phyloP scores from a whole-genome alignment of 2,797 vertebrate species.

The Channa striata region DNA sequence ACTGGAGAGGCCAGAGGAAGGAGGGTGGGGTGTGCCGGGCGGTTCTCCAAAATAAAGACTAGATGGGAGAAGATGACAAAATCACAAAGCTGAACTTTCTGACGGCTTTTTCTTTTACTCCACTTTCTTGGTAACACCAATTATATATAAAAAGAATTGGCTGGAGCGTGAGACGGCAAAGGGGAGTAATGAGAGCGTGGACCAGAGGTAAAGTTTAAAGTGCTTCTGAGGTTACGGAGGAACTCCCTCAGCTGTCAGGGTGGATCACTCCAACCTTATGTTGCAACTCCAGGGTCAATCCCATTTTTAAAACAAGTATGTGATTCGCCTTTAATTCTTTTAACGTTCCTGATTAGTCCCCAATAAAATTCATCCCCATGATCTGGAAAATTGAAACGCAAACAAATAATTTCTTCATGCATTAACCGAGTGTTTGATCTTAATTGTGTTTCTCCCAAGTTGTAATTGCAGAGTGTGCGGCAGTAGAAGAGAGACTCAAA shows the following conservation, averaged over 20 bases:
- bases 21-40: slow-evolving; percentile 16
- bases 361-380: background rate
- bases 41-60: slow-evolving; percentile 32
- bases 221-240: slow-evolving; percentile 39
- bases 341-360: background rate
- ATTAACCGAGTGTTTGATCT: slow-evolving; percentile 1
- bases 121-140: slow-evolving; percentile 39
- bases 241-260: slow-evolving; percentile 35
- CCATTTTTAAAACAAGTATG: background rate
- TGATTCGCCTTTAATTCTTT: slow-evolving; percentile 6
- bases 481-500: background rate
- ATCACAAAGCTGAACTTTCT: slow-evolving; percentile 39
- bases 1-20: slow-evolving; percentile 18
- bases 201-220: slow-evolving; percentile 47
- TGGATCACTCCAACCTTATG: slow-evolving; percentile 5
- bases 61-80: slow-evolving; percentile 11
- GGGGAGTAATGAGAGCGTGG: slow-evolving; percentile 42
- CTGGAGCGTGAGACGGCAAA: slow-evolving; percentile 30
- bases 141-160: slow-evolving; percentile 25
- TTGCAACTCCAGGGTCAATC: slow-evolving; percentile 1
- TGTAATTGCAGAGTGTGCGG: background rate
- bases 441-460: background rate
- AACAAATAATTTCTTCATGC: background rate
- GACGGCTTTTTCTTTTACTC: slow-evolving; percentile 26
- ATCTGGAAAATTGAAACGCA: background rate